These are phyloP conservation scores for Chironomus striatipennis DNA, from an alignment of 1,140 invertebrate species.

Conservation along the genomic window DNA sequence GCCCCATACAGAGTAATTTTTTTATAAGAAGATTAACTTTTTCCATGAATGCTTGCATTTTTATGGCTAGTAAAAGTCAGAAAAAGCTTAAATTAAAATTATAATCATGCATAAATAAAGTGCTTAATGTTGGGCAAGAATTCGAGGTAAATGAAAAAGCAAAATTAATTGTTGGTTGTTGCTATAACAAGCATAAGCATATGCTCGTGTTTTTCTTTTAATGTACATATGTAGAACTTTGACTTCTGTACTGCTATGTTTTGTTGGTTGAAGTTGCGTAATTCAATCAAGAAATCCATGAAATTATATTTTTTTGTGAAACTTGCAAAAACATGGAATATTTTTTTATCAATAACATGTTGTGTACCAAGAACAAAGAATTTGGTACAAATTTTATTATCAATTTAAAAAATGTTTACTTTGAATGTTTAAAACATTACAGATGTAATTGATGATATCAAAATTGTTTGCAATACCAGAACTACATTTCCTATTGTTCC, in stretches of 20 bases:
- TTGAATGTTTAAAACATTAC: too few relatives aligned
- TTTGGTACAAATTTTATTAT: too few relatives aligned
- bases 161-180: neutral
- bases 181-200: neutral
- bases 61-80: neutral
- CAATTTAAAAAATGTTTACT: too few relatives aligned
- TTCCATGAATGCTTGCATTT: neutral
- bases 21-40: neutral
- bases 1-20: neutral
- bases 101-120: neutral
- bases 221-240: neutral
- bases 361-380: too few relatives aligned
- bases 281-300: too few relatives aligned
- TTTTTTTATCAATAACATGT: too few relatives aligned
- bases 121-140: neutral
- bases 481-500: too few relatives aligned
- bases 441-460: too few relatives aligned
- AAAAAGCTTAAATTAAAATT: neutral
- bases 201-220: neutral
- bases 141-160: neutral
- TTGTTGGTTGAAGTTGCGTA: neutral
- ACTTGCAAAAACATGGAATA: too few relatives aligned
- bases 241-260: neutral
- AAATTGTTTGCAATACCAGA: too few relatives aligned
- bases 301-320: too few relatives aligned